Evolutionary conservation across 2,113 vertebrate species (phyloP).

Genomic region (Galeopterus variegatus): DNA sequence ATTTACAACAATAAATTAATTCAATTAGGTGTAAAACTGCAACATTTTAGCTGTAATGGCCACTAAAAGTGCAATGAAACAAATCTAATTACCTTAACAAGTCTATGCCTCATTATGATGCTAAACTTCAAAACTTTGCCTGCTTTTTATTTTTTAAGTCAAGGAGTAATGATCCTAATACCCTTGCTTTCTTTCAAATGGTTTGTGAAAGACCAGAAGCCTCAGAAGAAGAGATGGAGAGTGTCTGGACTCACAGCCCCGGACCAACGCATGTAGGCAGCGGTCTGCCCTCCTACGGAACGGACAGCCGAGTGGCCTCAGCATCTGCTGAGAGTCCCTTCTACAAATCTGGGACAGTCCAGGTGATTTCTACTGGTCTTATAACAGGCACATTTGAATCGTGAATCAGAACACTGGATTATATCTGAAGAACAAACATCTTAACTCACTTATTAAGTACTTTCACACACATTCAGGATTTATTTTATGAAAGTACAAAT

Average conservation of each 20-base stretch:
- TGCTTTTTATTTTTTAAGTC: not conserved
- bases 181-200: not conserved
- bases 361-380: not conserved
- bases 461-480: not conserved
- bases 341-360: not conserved
- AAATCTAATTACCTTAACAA: not conserved
- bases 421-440: not conserved
- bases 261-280: fast-evolving
- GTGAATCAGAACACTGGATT: not conserved
- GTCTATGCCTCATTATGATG: not conserved
- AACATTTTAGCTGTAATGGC: constrained; percentile 26
- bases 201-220: not conserved
- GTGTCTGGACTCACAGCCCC: fast-evolving
- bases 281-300: not conserved
- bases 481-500: constrained; percentile 52
- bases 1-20: not conserved
- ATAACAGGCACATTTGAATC: not conserved
- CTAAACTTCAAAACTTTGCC: not conserved
- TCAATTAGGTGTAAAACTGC: constrained; percentile 43
- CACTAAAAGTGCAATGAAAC: not conserved
- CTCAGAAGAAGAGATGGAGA: not conserved
- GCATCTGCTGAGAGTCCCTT: not conserved
- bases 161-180: not conserved
- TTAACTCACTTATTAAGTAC: not conserved
- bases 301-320: fast-evolving